Evolutionary conservation across 2,888 invertebrate species (phyloP).

Genomic region (Spicauda simplicius): DNA sequence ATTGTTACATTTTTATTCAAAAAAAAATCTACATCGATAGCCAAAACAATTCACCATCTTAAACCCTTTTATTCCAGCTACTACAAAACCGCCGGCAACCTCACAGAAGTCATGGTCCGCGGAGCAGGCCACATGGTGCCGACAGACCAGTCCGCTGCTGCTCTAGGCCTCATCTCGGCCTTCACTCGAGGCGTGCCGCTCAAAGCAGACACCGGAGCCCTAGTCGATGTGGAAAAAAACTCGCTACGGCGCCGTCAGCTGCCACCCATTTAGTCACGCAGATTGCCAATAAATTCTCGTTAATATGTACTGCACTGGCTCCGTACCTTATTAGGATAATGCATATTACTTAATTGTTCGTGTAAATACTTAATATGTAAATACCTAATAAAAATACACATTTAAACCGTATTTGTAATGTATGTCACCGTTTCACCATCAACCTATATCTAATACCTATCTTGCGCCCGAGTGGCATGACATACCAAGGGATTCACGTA

Average conservation of each 20-base stretch:
- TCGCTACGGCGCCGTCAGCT: slow-evolving; percentile 55
- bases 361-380: slow-evolving; percentile 36
- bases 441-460: no score
- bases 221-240: slow-evolving; percentile 67
- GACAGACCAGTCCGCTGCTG: slow-evolving; percentile 85
- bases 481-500: no score
- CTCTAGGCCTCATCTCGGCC: slow-evolving; percentile 85
- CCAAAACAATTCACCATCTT: background rate
- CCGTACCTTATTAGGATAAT: slow-evolving; percentile 33
- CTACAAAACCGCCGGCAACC: slow-evolving; percentile 81
- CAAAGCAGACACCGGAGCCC: slow-evolving; percentile 62
- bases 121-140: slow-evolving; percentile 89
- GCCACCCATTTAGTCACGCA: slow-evolving; percentile 43
- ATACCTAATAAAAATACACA: background rate
- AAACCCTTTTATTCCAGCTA: slow-evolving; percentile 65
- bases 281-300: slow-evolving; percentile 43
- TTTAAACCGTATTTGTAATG: background rate
- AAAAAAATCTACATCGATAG: no score
- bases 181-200: slow-evolving; percentile 80
- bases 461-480: no score
- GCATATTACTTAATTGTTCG: slow-evolving; percentile 6
- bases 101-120: slow-evolving; percentile 86
- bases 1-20: no score
- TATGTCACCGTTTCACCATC: background rate
- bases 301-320: slow-evolving; percentile 14